Conservation (phyloP, 2,888 invertebrate genomes). For the Melieria crassipennis region DNA sequence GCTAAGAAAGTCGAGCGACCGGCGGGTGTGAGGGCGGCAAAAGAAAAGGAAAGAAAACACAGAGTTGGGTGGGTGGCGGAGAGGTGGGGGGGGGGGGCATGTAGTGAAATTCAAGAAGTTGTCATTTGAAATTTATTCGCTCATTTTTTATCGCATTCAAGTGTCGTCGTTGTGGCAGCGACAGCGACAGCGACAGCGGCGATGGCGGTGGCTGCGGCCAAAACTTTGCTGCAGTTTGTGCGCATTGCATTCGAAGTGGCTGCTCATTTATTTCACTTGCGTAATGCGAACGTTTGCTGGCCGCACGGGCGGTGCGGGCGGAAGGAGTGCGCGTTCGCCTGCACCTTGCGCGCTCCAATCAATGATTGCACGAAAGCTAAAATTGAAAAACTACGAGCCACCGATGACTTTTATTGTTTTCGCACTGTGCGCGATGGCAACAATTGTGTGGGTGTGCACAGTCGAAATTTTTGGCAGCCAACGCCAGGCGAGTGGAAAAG, state of each 20-base stretch:
- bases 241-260: neutral
- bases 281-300: neutral
- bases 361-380: constrained; percentile 14
- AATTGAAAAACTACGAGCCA: constrained; percentile 15
- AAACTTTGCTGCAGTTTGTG: neutral
- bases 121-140: too few species aligned
- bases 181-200: too few species aligned
- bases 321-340: neutral
- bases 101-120: too few species aligned
- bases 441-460: too few species aligned
- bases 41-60: neutral
- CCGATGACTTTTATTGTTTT: constrained; percentile 3
- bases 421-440: neutral
- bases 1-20: neutral
- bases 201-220: too few species aligned
- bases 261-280: neutral
- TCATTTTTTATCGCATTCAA: too few species aligned
- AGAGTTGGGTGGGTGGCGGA: too few species aligned
- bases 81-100: too few species aligned
- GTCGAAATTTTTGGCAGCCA: neutral
- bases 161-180: too few species aligned
- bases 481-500: neutral
- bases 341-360: neutral
- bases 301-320: neutral
- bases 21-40: neutral